Conservation (phyloP, 2,888 invertebrate genomes). For the Deilephila elpenor region DNA sequence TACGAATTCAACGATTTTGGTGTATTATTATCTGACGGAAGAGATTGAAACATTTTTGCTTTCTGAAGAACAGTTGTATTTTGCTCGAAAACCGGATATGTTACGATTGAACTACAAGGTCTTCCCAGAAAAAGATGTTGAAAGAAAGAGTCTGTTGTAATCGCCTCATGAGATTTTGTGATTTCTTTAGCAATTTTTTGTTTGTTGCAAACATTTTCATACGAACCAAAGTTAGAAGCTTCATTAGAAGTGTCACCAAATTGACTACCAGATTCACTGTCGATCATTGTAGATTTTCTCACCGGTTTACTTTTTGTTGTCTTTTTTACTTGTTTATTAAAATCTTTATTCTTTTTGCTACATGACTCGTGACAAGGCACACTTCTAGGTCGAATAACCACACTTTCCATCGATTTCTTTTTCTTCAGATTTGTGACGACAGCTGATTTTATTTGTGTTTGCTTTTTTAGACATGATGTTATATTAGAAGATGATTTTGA, state of each 20-base stretch:
- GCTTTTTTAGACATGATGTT: slow-evolving; percentile 56
- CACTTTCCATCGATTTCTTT: slow-evolving; percentile 69
- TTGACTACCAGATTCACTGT: slow-evolving; percentile 64
- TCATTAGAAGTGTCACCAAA: slow-evolving; percentile 76
- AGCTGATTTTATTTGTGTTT: slow-evolving; percentile 68
- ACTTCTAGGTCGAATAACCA: slow-evolving; percentile 64
- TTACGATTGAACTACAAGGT: slow-evolving; percentile 49
- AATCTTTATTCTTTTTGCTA: slow-evolving; percentile 67
- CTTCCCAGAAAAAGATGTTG: slow-evolving; percentile 88
- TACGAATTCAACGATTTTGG: slow-evolving; percentile 88
- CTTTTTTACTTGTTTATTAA: slow-evolving; percentile 58
- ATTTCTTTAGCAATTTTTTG: slow-evolving; percentile 74
- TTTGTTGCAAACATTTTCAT: slow-evolving; percentile 56
- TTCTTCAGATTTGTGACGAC: slow-evolving; percentile 73
- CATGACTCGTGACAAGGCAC: slow-evolving; percentile 70
- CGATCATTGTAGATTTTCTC: slow-evolving; percentile 54
- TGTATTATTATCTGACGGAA: slow-evolving; percentile 70
- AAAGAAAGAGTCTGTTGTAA: slow-evolving; percentile 88
- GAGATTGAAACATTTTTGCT: slow-evolving; percentile 88
- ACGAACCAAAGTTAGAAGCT: slow-evolving; percentile 60
- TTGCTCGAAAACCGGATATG: slow-evolving; percentile 62
- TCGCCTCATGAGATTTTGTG: slow-evolving; percentile 83
- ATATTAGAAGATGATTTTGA: slow-evolving; percentile 71
- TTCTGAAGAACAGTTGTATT: slow-evolving; percentile 88
- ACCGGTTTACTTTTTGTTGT: slow-evolving; percentile 50